Conservation (phyloP, 2,888 invertebrate species). For the Sabellastarte sp. region DNA sequence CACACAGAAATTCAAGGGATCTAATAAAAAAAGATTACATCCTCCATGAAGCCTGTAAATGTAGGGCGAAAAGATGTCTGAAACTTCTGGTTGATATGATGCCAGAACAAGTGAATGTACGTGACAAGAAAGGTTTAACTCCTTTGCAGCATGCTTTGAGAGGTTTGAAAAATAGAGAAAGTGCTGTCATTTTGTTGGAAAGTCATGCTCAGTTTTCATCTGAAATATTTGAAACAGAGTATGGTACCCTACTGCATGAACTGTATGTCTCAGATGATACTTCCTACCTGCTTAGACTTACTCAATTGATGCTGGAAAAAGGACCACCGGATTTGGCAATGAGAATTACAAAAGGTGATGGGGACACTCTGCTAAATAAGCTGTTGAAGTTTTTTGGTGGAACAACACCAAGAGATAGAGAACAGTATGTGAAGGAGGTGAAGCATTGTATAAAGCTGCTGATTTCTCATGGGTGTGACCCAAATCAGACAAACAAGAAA, state of each 20-base stretch:
- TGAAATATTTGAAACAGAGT: slow-evolving; percentile 29
- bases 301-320: slow-evolving; percentile 29
- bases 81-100: slow-evolving; percentile 41
- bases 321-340: slow-evolving; percentile 28
- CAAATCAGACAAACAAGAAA: slow-evolving; percentile 52
- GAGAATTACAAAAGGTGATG: slow-evolving; percentile 63
- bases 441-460: slow-evolving; percentile 43
- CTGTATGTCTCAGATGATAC: slow-evolving; percentile 31
- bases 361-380: slow-evolving; percentile 72
- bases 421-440: slow-evolving; percentile 33
- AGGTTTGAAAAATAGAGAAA: slow-evolving; percentile 24
- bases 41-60: slow-evolving; percentile 61
- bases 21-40: slow-evolving; percentile 23
- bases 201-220: slow-evolving; percentile 23
- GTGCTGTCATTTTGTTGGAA: slow-evolving; percentile 29
- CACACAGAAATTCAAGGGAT: slow-evolving; percentile 45
- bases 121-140: slow-evolving; percentile 28
- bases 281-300: slow-evolving; percentile 21
- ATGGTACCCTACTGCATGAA: slow-evolving; percentile 26
- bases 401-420: slow-evolving; percentile 27
- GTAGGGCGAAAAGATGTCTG: slow-evolving; percentile 64
- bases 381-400: slow-evolving; percentile 60
- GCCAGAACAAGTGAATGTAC: slow-evolving; percentile 29
- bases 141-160: slow-evolving; percentile 29
- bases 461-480: slow-evolving; percentile 52